A percentile compares a stretch with the other conserved stretches of the same genome.
Evolutionary conservation across 2,888 invertebrate species (phyloP).

Genomic region (Drosophila neonasuta): DNA sequence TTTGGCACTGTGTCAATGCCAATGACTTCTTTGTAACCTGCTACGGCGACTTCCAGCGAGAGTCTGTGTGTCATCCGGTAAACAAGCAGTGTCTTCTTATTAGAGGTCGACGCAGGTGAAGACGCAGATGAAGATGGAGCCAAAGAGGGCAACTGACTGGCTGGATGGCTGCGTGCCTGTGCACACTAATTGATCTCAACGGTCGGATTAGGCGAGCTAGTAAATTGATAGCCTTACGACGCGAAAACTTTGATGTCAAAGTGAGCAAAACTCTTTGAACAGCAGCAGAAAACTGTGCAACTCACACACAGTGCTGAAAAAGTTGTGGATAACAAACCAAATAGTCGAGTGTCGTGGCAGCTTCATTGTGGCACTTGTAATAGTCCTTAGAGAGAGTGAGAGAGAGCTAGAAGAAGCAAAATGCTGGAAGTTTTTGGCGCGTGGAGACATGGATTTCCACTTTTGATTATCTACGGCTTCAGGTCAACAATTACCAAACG

Average conservation of each 20-base stretch:
- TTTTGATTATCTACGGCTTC: slow-evolving; percentile 63
- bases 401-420: no score
- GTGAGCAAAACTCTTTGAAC: slow-evolving; percentile 31
- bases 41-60: neutral
- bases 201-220: slow-evolving; percentile 63
- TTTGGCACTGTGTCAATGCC: slow-evolving; percentile 51
- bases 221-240: slow-evolving; percentile 66
- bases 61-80: neutral
- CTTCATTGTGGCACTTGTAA: slow-evolving; percentile 14
- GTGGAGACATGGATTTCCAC: slow-evolving; percentile 63
- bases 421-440: slow-evolving; percentile 28
- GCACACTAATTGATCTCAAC: slow-evolving; percentile 75
- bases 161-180: slow-evolving; percentile 23
- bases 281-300: slow-evolving; percentile 3
- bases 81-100: neutral
- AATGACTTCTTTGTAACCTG: slow-evolving; percentile 29
- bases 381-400: slow-evolving; percentile 3
- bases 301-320: slow-evolving; percentile 23
- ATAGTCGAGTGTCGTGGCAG: slow-evolving; percentile 34
- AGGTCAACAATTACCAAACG: slow-evolving; percentile 63
- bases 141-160: slow-evolving; percentile 14
- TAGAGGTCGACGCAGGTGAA: slow-evolving; percentile 16
- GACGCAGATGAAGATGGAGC: slow-evolving; percentile 1
- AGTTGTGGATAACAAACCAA: slow-evolving; percentile 38
- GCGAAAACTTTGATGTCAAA: slow-evolving; percentile 58